Evolutionary conservation across 2,797 vertebrate species (phyloP), one percentile per base, ranked within the genome.

Genomic region (Tolypeutes matacus): DNA sequence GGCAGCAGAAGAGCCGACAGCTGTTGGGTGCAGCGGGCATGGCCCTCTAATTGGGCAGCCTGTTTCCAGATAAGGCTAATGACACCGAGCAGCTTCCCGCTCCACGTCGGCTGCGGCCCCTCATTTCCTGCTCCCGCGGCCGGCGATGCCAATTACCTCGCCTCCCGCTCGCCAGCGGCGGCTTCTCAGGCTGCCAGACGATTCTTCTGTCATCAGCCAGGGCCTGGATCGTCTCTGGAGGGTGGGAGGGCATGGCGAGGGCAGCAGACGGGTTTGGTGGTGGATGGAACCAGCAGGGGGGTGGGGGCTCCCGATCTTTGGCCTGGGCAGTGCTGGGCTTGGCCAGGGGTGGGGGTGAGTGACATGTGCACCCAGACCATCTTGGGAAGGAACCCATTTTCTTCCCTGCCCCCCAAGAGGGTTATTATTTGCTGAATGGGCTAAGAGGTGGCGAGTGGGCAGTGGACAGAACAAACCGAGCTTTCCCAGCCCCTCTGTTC

Each of bases 11-110:
- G 70, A 51, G 86, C 83, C 0, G 4, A 67, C 95, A 89, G 96
- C 93, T 85, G 96, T 64, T 6, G 49, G 87, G 94, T 89, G 65
- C 89, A 83, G 80, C 1, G 42, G 96, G 88, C 95, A 69, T 0
- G 12, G 96, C 95, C 90, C 77, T 36, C 46, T 97, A 96, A 97
- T 96, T 96, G 96, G 96, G 95, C 91, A 77, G 97, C 95, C 96
- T 95, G 95, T 96, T 95, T 88, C 75, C 94, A 97, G 97, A 97
- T 97, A 95, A 97, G 97, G 91, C 96, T 49, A 1, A 27, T 95
- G 97, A 96, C 95, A 97, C 93, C 92, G 78, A 95, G 17, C 94
- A 96, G 96, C 97, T 92, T 96, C 95, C 96, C 78, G 7, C 95
- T 88, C 82, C 65, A 2, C 31, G 7, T 56, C 27, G 82, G 69